Evolutionary conservation across 1,140 invertebrate species (phyloP), one percentile per base, ranked within the genome.

Genomic region (Maniola jurtina): DNA sequence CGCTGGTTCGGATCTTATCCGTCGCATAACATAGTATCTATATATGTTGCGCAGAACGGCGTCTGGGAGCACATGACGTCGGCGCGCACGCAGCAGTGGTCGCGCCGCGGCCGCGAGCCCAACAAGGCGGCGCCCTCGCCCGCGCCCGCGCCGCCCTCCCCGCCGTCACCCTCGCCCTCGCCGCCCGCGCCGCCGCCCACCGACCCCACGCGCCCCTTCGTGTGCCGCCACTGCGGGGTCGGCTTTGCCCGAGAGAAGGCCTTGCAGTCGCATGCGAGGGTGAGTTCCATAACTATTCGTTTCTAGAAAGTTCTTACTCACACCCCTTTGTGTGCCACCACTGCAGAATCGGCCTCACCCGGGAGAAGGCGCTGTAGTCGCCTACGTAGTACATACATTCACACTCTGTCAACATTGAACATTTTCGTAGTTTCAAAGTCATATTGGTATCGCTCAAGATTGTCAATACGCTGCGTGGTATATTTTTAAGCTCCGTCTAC

Each of bases 241-340:
- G 94, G 94, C 8, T 96, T 96, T 88, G 95, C 95, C 0, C 92
- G 95, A 35, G 95, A 96, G 79, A 96, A 96, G 78, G 95, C 96
- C 3, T 80, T 96, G 1, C 93, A 94, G 15, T 96, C 95, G 1
- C 95, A 96, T 80, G 83, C 92, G 0, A 92, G 93, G 79, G 92
- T 94, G 63, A 82, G 75, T 42, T 25, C 25, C 25, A 25, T 4
- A 25, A 25, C 25, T 4, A 25, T 2, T 2, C 25, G 25, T 25
- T n/a, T 25, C 25, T 25, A 25, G 25, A 25, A 25, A 25, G 25
- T 25, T 25, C 25, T 25, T 25, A n/a, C n/a, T n/a, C n/a, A n/a
- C n/a, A n/a, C n/a, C n/a, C n/a, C n/a, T n/a, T n/a, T n/a, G n/a
- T n/a, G n/a, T n/a, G n/a, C n/a, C n/a, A n/a, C n/a, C n/a, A n/a